These are phyloP conservation scores for Xanthorhoe spadicearia DNA, from an alignment of 2,888 invertebrate species.

Conservation along the genomic window DNA sequence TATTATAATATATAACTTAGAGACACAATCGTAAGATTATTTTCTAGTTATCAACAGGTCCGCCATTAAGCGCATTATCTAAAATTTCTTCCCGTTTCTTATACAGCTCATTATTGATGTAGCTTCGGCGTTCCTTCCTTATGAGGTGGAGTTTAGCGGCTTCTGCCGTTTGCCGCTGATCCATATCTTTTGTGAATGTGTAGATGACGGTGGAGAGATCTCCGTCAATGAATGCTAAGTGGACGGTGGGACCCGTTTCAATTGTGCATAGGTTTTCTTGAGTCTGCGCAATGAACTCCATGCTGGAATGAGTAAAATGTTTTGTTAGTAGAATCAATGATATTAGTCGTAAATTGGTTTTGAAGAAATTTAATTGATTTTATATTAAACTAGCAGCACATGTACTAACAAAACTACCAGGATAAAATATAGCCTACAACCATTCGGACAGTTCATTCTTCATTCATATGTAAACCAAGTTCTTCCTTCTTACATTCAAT, in stretches of 20 bases:
- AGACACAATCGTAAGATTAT: not conserved
- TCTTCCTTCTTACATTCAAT: no score
- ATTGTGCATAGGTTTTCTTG: conserved; percentile 78
- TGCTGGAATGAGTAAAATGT: conserved; percentile 50
- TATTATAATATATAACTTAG: no score
- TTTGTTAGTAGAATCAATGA: no score
- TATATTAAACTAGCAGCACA: no score
- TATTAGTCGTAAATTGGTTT: not conserved
- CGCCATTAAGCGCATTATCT: conserved; percentile 73
- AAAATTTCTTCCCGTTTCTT: conserved; percentile 66
- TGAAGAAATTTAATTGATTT: no score
- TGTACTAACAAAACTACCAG: no score
- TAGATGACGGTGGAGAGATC: conserved; percentile 78
- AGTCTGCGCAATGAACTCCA: conserved; percentile 67
- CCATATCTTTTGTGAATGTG: conserved; percentile 72
- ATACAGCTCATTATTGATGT: conserved; percentile 72
- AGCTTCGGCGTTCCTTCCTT: conserved; percentile 60
- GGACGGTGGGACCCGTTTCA: conserved; percentile 72
- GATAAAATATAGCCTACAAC: no score
- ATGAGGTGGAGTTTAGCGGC: conserved; percentile 39
- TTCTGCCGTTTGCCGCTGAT: conserved; percentile 60
- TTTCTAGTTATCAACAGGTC: conserved; percentile 59
- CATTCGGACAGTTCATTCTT: no score
- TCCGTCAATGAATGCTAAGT: conserved; percentile 74
- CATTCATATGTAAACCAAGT: no score